Base-by-base conservation (phyloP, 2,797 vertebrate species). In the Podargus strigoides region DNA sequence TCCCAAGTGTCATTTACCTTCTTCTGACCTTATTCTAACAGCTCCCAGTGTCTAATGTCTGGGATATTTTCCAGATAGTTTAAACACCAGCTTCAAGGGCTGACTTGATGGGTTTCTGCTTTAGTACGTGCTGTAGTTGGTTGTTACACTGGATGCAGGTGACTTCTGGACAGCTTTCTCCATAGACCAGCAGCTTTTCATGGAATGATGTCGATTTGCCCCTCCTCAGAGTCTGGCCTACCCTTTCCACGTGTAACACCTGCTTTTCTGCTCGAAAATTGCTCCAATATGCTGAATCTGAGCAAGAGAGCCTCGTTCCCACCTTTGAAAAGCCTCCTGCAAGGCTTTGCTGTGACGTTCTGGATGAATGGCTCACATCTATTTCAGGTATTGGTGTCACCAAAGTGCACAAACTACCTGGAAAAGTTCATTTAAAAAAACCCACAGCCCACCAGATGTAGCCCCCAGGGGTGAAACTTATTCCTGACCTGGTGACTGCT, bases 31-130 rank as follows among this genome's bases (percentile, higher is more conserved):
- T 87, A 69, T 63, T 85, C 72, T 70, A 64, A 70, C 34, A 82
- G 52, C 37, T 87, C 68, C 34, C 58, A 92, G 76, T 47, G 62
- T 89, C 96, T 80, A n/a, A 87, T 6, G 27, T 9, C 85, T 87
- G 63, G 82, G 76, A 77, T 72, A 24, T 91, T 80, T 93, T 89
- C 89, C 95, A 94, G 73, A 14, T 24, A 28, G 36, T 66, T 92
- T 28, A 72, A 92, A 70, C 60, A 83, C 5, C 59, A 70, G 2
- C 22, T 80, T 56, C 68, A 50, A 32, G 72, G 64, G 41, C 36
- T 75, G 87, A 12, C 56, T 63, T 36, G 79, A 62, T 50, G 39
- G 17, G 80, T 96, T 86, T 60, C 76, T 91, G 52, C 81, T 84
- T 68, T 17, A 21, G 28, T 9, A 11, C 13, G 3, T 8, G 37